phyloP scores from a whole-genome alignment of 1,140 invertebrate genomes.

The Zaprionus vittiger region DNA sequence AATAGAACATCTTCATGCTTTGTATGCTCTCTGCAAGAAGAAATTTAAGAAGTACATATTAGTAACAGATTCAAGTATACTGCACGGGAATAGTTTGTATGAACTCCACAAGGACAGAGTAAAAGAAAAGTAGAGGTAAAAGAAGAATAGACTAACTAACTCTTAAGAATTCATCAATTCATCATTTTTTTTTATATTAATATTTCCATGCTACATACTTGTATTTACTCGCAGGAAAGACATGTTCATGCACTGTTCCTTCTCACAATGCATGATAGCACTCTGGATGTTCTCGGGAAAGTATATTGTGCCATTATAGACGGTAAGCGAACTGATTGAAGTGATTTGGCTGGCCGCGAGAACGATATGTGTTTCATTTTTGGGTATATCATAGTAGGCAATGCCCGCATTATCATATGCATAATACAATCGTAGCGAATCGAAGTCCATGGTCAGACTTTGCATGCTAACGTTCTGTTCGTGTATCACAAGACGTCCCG shows the following conservation, averaged over 20 bases:
- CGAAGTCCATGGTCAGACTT: conserved; percentile 88
- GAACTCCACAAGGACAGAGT: too few species aligned
- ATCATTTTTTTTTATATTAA: background rate
- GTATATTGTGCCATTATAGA: conserved; percentile 80
- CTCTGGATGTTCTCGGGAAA: conserved; percentile 82
- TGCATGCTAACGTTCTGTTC: conserved; percentile 63
- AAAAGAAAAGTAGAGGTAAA: too few species aligned
- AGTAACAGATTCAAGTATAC: background rate
- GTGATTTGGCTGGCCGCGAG: conserved; percentile 71
- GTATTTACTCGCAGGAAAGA: conserved; percentile 85
- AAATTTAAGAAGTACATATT: background rate
- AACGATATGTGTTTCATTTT: conserved; percentile 77
- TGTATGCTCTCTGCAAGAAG: conserved; percentile 86
- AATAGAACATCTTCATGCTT: conserved; percentile 90
- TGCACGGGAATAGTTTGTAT: too few species aligned
- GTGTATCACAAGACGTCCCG: conserved; percentile 58
- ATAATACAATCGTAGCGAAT: conserved; percentile 89
- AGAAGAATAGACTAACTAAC: rapidly evolving
- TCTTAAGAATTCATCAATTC: too few species aligned
- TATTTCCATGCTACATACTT: conserved; percentile 75
- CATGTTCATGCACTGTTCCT: conserved; percentile 73
- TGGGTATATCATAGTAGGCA: conserved; percentile 87
- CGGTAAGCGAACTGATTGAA: conserved; percentile 74
- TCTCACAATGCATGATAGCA: conserved; percentile 80
- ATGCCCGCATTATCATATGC: conserved; percentile 87